Base-by-base conservation (phyloP, 2,888 invertebrate species). In the Xylocampa areola region DNA sequence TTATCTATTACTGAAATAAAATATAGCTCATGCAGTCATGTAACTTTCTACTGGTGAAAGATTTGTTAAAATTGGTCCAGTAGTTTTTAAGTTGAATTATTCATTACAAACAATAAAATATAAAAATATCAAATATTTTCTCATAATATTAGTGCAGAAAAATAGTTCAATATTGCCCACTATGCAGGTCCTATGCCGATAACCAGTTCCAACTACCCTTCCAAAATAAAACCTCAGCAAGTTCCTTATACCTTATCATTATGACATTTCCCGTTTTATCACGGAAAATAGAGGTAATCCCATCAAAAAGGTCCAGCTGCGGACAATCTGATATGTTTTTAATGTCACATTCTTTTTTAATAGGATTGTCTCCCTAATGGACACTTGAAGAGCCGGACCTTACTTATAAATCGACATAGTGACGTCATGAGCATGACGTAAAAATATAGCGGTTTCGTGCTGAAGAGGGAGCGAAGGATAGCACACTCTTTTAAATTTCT, bases 271-370 rank as follows among this genome's bases (percentile, higher is more conserved):
- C 44, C 49, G n/a, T 67, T 69, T 54, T 61, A 67, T 71, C 53
- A 50, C 13, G 27, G 35, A 37, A 67, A 67, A 67, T 67, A 57
- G 43, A 50, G 47, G 62, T 62, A 67, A 69, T 72, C 62, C 48
- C 51, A 62, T 54, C 57, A 67, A 48, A 45, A 54, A 68, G 72
- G 66, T 41, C 62, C 37, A 36, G 41, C 51, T 29, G 11, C 55
- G 52, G 55, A 48, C 61, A 57, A 71, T 72, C 62, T 72, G 62
- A 68, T 68, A 58, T 30, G 68, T 72, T 49, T 69, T 67, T 67
- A 62, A 71, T 68, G 58, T 72, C 51, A 62, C 68, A 54, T 68
- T 72, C 48, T 43, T 58, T 61, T 69, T 69, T 69, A 67, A 72
- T 68, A 41, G 58, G 29, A 72, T 55, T 69, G 72, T 51, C 51